Evolutionary conservation across 2,797 vertebrate species (phyloP), one percentile per base, ranked within the genome.

Genomic region (Siniperca scherzeri): DNA sequence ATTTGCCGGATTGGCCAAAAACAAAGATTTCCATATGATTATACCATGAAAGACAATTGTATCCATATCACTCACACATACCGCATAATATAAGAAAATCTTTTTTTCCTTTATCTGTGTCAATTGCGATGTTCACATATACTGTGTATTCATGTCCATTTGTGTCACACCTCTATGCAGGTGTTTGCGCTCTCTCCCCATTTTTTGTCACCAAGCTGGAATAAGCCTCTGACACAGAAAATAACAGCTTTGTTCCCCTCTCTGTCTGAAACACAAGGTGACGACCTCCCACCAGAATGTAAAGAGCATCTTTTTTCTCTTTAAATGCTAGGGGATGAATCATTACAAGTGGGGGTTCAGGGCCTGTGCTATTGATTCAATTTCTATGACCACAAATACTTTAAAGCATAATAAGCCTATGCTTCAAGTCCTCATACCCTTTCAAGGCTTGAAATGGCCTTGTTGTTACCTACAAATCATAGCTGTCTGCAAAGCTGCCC

Each of bases 321-420:
- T 88, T 80, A 81, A 87, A 82, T 83, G 82, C 84, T 92, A 33
- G 48, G 73, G 68, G 84, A 91, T 92, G 87, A 94, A 95, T 94
- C 90, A 88, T 80, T 74, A 66, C 88, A 82, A 76, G 56, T 52
- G 38, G 66, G 71, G 82, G 78, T 84, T 83, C 68, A 72, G 81
- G 81, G 75, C 61, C 85, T 81, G 75, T 78, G 85, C 86, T 93
- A 95, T 94, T 93, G 95, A 95, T 96, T 95, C 91, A 84, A 88
- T 94, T 95, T 93, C 91, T 94, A 94, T 94, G 91, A 93, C 91
- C 94, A 91, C 94, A 95, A 95, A 96, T 95, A 95, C 92, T 93
- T 94, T 89, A 92, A 89, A 94, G 90, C 77, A 91, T 95, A 95
- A 96, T 94, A 95, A 95, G 93, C 92, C 92, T 77, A 89, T 94